phyloP scores from a whole-genome alignment of 2,888 invertebrate species.

The Volucella inanis region DNA sequence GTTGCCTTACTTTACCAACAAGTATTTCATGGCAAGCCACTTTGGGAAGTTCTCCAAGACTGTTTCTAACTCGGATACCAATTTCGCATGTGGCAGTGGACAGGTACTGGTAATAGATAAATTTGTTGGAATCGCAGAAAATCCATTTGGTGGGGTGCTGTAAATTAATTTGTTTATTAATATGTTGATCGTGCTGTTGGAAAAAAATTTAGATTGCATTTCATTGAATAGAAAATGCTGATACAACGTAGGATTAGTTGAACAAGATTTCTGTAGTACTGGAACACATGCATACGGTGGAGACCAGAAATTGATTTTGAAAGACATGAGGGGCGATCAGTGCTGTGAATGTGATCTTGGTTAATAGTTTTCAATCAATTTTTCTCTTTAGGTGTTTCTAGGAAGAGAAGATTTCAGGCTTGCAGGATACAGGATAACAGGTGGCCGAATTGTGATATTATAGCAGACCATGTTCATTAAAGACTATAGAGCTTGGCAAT shows the following conservation, averaged over 20 bases:
- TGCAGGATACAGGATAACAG: too few relatives aligned
- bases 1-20: not conserved
- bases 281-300: not conserved
- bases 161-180: conserved; percentile 56
- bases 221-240: not conserved
- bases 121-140: conserved; percentile 23
- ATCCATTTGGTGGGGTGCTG: conserved; percentile 34
- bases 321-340: too few relatives aligned
- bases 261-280: conserved; percentile 2
- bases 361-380: too few relatives aligned
- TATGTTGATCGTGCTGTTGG: conserved; percentile 16
- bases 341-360: too few relatives aligned
- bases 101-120: conserved; percentile 9
- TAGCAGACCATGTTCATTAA: too few relatives aligned
- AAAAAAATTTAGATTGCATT: conserved; percentile 9
- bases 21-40: conserved; percentile 30
- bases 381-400: too few relatives aligned
- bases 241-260: not conserved
- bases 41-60: conserved; percentile 21
- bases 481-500: too few relatives aligned
- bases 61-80: not conserved
- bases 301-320: too few relatives aligned
- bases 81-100: conserved; percentile 4
- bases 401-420: too few relatives aligned
- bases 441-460: too few relatives aligned